These are phyloP conservation scores for Drosophila micromelanica DNA, from an alignment of 1,140 invertebrate genomes.

Conservation along the genomic window DNA sequence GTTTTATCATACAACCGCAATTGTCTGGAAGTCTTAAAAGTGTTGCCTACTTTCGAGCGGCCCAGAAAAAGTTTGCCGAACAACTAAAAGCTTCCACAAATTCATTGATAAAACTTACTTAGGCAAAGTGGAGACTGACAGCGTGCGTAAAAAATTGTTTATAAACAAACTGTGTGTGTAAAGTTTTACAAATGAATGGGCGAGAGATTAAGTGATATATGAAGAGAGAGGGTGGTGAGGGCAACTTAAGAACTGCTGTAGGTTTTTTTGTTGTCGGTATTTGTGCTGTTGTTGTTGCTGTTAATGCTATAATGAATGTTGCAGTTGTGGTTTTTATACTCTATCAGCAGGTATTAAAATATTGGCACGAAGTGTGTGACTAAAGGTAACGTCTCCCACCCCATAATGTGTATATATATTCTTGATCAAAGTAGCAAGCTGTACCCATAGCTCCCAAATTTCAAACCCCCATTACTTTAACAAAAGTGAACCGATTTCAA, in stretches of 20 bases:
- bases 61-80: constrained; percentile 3
- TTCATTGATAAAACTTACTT: constrained; percentile 46
- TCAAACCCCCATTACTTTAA: no score
- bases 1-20: neutral
- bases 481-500: no score
- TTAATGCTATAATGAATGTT: no score
- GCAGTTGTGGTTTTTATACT: no score
- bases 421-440: no score
- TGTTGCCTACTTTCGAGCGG: constrained; percentile 32
- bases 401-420: no score
- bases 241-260: neutral
- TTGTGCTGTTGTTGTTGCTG: neutral
- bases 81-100: neutral
- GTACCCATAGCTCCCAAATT: no score
- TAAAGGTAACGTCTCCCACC: no score
- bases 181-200: constrained; percentile 11
- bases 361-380: no score
- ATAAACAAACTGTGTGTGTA: constrained; percentile 44
- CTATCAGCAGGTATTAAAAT: no score
- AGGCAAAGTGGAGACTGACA: neutral
- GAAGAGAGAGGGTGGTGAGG: neutral
- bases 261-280: constrained; percentile 12
- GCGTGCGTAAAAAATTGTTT: constrained; percentile 44
- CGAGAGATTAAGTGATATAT: neutral
- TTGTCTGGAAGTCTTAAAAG: neutral